These are phyloP conservation scores for Leucopternis melanops DNA, from an alignment of 2,113 vertebrate species.

Conservation along the genomic window DNA sequence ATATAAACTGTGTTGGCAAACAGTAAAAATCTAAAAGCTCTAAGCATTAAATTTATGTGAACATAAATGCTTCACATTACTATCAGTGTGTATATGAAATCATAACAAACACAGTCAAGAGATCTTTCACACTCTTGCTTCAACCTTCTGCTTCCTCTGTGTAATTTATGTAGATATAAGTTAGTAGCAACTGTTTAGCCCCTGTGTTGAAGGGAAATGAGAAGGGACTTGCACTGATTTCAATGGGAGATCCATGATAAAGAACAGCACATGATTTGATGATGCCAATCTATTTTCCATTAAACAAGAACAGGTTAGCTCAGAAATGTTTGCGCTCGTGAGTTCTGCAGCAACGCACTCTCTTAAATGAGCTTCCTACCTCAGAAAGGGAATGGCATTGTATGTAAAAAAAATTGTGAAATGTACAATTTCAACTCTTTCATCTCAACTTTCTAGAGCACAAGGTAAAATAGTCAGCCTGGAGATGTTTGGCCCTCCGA, in stretches of 20 bases:
- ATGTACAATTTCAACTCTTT: not conserved
- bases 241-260: not conserved
- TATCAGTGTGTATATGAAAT: not conserved
- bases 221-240: not conserved
- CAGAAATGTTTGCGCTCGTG: not conserved
- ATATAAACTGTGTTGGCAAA: not conserved
- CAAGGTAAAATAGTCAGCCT: not conserved
- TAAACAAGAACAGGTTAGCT: not conserved
- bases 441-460: not conserved
- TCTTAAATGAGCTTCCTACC: not conserved
- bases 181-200: not conserved
- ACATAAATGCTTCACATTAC: not conserved
- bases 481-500: not conserved
- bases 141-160: not conserved
- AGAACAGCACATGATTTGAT: not conserved
- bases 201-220: not conserved
- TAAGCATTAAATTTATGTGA: not conserved
- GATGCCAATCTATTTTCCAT: not conserved
- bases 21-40: not conserved
- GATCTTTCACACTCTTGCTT: not conserved
- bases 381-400: not conserved
- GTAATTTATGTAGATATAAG: not conserved
- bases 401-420: not conserved
- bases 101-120: not conserved
- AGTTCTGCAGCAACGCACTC: not conserved